phyloP scores from a whole-genome alignment of 2,113 vertebrate species.

The Neoarius graeffei region DNA sequence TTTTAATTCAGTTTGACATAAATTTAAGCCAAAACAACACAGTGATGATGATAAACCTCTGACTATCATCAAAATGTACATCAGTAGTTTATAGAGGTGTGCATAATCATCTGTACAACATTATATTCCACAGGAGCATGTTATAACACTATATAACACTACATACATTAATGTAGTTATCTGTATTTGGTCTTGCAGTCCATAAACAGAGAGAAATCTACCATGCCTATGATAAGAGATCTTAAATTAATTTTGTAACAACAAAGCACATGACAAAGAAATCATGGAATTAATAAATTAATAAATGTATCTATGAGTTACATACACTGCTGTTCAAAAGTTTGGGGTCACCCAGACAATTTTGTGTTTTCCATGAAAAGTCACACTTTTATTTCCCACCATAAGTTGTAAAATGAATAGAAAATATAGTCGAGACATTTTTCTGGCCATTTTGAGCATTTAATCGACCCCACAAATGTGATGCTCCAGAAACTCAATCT shows the following conservation, averaged over 20 bases:
- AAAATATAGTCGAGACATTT: too few species aligned
- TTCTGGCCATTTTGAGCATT: too few species aligned
- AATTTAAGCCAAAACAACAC: neutral
- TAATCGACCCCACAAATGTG: too few species aligned
- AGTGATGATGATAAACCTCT: neutral
- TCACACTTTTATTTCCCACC: too few species aligned
- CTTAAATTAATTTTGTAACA: neutral
- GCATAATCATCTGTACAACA: neutral
- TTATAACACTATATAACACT: neutral
- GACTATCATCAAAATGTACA: neutral
- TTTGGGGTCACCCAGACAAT: too few species aligned
- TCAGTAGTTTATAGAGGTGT: neutral
- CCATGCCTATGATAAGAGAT: neutral
- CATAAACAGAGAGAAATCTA: neutral
- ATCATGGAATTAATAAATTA: too few species aligned
- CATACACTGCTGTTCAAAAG: too few species aligned
- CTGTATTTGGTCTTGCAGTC: conserved; percentile 20
- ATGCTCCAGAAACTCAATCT: too few species aligned
- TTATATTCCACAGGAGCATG: neutral
- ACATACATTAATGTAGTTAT: neutral
- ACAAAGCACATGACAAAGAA: neutral
- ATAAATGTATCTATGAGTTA: too few species aligned
- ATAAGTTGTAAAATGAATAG: too few species aligned
- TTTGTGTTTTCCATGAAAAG: too few species aligned
- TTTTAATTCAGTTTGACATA: neutral